Evolutionary conservation across 2,888 invertebrate genomes (phyloP), one percentile per base, ranked within the genome.

Genomic region (Carcina quercana): DNA sequence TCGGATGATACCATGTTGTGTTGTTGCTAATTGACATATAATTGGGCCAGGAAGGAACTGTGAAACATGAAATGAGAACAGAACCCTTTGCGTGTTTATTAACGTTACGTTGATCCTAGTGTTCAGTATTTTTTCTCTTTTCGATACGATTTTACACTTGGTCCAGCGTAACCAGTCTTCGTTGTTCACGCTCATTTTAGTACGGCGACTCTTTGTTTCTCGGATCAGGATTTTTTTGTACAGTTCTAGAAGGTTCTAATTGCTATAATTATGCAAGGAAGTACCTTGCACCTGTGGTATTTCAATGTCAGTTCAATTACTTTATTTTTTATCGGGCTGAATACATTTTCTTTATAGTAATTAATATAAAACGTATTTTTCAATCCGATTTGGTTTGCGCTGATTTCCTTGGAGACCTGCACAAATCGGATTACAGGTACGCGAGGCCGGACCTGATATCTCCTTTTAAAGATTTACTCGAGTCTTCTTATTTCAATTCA

Each of bases 351-450:
- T 24, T 22, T 30, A 17, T 21, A 17, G 35, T 48, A 36, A 41
- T 47, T 56, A 53, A 57, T 53, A 48, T 12, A 47, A 47, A 47
- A 56, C 53, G 28, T 34, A 49, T 50, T 53, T 53, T 52, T 7
- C 47, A 62, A 66, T 65, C 59, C 53, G 59, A 65, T 67, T 63
- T 60, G 38, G 45, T 50, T 51, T 43, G 50, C 45, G 52, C 11
- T 25, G 33, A 34, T 30, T 50, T 59, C 64, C 64, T 47, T 25
- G 6, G 63, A 53, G 69, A 57, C 50, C 50, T 41, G 40, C 22
- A 42, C 24, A 59, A 71, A 70, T 71, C 61, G 46, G 53, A 69
- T 72, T 70, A 68, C 55, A 55, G 52, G 52, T 44, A 37, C 35
- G 29, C 37, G 5, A 12, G 10, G 11, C 12, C 15, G 29, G 19